These are phyloP conservation scores for Euplagia quadripunctaria DNA, from an alignment of 2,888 invertebrate species.

Conservation along the genomic window DNA sequence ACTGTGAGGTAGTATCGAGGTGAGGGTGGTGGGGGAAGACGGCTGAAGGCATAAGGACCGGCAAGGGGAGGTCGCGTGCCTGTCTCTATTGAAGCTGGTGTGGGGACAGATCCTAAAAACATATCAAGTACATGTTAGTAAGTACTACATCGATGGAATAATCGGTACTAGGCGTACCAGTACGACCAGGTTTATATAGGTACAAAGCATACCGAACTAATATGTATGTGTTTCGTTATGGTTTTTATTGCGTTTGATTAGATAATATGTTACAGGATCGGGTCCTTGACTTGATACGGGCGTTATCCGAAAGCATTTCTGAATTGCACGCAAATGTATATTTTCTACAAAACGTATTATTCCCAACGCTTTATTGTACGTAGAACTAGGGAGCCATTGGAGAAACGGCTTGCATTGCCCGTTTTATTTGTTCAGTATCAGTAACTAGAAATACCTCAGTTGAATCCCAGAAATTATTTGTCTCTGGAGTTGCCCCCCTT, in stretches of 20 bases:
- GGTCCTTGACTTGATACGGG: background rate
- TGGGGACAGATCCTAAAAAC: conserved; percentile 36
- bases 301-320: background rate
- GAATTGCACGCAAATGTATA: no score
- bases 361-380: no score
- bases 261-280: background rate
- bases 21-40: conserved; percentile 93
- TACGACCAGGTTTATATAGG: background rate
- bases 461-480: no score
- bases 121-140: background rate
- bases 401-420: no score
- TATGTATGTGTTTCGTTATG: background rate
- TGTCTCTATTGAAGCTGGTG: conserved; percentile 73
- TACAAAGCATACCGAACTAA: background rate
- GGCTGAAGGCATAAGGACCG: conserved; percentile 96
- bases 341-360: no score
- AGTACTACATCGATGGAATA: background rate
- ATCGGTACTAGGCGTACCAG: background rate
- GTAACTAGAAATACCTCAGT: no score
- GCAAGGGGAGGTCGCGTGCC: conserved; percentile 93
- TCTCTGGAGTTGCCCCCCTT: no score
- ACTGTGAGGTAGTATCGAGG: conserved; percentile 93
- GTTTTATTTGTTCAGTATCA: no score
- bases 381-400: no score
- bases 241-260: background rate